Evolutionary conservation across 2,113 vertebrate genomes (phyloP), one percentile per base, ranked within the genome.

Genomic region (Sapajus apella): DNA sequence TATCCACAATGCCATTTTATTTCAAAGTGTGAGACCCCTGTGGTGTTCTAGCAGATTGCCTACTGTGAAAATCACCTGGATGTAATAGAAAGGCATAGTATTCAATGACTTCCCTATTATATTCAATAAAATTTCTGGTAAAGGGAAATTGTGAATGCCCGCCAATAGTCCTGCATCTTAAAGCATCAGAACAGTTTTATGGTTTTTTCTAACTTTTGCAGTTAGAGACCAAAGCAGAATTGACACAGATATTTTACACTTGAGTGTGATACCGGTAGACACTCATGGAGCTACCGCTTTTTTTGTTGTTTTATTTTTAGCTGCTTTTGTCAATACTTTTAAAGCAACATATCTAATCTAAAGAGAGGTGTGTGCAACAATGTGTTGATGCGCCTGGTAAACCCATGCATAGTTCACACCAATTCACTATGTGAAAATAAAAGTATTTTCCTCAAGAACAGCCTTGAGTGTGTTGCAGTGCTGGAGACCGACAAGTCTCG

Each of bases 1-100:
- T 75, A 66, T 47, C 86, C 68, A 55, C 9, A 10, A 1, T 84
- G 56, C 75, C 70, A 37, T 85, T 96, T 90, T 90, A 83, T 90
- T 93, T 92, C 90, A 70, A 52, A 95, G 80, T 58, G 64, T 30
- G 27, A 43, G 68, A 10, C 82, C 76, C 91, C 95, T 43, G 85
- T 20, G 73, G 90, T 43, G 45, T 40, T 6, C 84, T 43, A 25
- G 47, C 93, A 87, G 86, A 91, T 76, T 56, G 88, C 94, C 91
- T 91, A 23, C 93, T 97, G 97, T 37, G 97, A 89, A 95, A 96
- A 95, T 90, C 94, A 94, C 94, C 95, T 86, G 58, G 93, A 32
- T 83, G 4, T 94, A 93, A 93, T 94, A 91, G 90, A 96, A 97
- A 90, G 95, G 40, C 94, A n/a, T 58, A 64, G 92, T 92, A 87